Conservation (phyloP, 1,140 invertebrate genomes). For the Tetragnatha versicolor region DNA sequence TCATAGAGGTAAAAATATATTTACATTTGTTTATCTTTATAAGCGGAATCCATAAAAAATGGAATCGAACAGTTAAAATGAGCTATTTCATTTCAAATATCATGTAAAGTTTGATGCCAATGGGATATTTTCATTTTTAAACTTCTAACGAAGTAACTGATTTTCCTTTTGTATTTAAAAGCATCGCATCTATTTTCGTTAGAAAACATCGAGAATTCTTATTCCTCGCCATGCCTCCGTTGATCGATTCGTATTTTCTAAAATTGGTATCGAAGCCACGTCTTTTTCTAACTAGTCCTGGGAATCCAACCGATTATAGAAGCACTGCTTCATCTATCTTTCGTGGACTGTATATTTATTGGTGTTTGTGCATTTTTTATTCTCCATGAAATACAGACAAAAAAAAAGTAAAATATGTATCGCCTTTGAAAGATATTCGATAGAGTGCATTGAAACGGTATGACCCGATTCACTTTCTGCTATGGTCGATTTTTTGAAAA, state of each 20-base stretch:
- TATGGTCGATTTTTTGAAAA: no score
- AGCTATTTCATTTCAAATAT: no score
- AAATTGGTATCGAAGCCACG: conserved; percentile 50
- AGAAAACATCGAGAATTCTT: neutral
- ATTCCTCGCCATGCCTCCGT: conserved; percentile 15
- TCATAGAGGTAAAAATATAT: no score
- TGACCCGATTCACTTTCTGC: no score
- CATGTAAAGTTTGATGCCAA: no score
- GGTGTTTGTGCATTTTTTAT: neutral
- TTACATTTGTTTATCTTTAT: no score
- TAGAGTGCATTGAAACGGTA: no score
- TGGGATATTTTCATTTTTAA: no score
- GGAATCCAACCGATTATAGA: conserved; percentile 45
- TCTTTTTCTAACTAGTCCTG: conserved; percentile 39
- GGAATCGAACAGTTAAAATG: no score
- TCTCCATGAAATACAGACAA: neutral
- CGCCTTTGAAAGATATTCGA: neutral
- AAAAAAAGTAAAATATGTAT: neutral
- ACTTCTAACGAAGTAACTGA: no score
- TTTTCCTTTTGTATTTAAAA: no score
- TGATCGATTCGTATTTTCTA: conserved; percentile 42
- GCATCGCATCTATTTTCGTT: conserved; percentile 7
- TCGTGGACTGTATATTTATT: neutral
- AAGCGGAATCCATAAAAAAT: no score
- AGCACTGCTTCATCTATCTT: conserved; percentile 31